Conservation (phyloP, 2,888 invertebrate genomes). For the Synanthedon vespiformis region DNA sequence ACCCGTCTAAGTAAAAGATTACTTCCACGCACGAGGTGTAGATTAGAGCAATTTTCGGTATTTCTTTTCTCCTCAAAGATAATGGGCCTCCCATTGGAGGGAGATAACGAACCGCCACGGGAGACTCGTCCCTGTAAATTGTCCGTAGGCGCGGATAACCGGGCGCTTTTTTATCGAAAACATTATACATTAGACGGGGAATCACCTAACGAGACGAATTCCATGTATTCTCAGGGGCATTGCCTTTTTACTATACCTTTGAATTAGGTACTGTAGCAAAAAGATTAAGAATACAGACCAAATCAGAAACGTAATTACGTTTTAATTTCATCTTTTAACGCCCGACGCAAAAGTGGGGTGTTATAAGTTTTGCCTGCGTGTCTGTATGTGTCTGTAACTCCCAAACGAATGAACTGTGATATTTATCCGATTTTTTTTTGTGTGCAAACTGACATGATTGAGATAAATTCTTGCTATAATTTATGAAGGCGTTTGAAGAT, state of each 20-base stretch:
- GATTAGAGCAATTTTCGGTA: constrained; percentile 49
- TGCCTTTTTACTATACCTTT: constrained; percentile 6
- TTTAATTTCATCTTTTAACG: too few relatives aligned
- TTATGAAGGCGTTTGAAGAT: too few relatives aligned
- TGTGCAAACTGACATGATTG: too few relatives aligned
- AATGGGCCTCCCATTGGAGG: constrained; percentile 42
- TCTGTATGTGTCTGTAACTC: too few relatives aligned
- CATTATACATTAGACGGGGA: constrained; percentile 29
- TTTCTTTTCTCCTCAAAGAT: constrained; percentile 50
- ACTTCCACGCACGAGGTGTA: constrained; percentile 9
- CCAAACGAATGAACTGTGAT: too few relatives aligned
- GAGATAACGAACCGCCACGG: constrained; percentile 47
- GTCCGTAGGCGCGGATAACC: constrained; percentile 8
- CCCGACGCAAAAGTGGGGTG: too few relatives aligned
- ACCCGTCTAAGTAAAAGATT: constrained; percentile 7
- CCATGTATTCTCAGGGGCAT: constrained; percentile 10
- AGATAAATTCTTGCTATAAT: too few relatives aligned
- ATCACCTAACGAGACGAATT: constrained; percentile 30
- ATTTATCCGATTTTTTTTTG: too few relatives aligned
- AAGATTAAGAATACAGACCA: too few relatives aligned
- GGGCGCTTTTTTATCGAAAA: constrained; percentile 14
- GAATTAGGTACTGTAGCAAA: background rate
- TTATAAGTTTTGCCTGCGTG: too few relatives aligned
- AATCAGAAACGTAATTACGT: too few relatives aligned
- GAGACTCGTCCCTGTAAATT: constrained; percentile 16